A percentile compares a stretch with the other conserved stretches of the same genome.
Conservation (phyloP, 2,797 vertebrate genomes). For the Anomalospiza imberbis region DNA sequence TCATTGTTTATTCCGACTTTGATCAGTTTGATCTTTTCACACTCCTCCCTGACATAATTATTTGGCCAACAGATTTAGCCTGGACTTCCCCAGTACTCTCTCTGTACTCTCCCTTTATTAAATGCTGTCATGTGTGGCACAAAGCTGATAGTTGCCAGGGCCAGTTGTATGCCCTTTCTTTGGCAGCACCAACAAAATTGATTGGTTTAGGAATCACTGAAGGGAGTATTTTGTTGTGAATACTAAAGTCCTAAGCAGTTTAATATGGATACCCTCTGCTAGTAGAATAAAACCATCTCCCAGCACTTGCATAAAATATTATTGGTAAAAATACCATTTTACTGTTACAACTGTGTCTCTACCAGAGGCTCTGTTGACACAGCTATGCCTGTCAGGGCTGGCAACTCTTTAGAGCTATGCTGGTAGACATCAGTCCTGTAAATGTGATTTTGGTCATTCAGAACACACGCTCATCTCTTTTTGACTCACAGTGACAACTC, state of each 20-base stretch:
- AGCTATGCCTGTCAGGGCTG: background rate
- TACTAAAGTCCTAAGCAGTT: slow-evolving; percentile 17
- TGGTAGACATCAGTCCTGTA: background rate
- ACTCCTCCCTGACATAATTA: background rate
- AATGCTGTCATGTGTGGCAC: background rate
- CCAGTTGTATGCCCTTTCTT: background rate
- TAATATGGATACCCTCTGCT: background rate
- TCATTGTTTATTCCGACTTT: background rate
- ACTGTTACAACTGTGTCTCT: background rate
- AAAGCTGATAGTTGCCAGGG: background rate
- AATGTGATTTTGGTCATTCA: background rate
- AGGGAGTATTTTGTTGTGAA: background rate
- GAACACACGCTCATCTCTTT: background rate
- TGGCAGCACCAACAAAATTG: background rate
- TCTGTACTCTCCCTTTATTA: background rate
- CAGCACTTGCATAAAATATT: background rate
- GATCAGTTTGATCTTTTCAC: background rate
- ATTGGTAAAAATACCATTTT: slow-evolving; percentile 16
- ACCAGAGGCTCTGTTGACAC: slow-evolving; percentile 1
- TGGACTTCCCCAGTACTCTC: background rate
- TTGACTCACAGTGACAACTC: slow-evolving; percentile 4
- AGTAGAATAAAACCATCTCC: background rate
- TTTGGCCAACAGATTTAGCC: slow-evolving; percentile 5
- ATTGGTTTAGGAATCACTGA: slow-evolving; percentile 7
- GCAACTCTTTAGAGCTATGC: background rate